Base-by-base conservation (phyloP, 2,888 invertebrate species). In the Corbicula japonica region DNA sequence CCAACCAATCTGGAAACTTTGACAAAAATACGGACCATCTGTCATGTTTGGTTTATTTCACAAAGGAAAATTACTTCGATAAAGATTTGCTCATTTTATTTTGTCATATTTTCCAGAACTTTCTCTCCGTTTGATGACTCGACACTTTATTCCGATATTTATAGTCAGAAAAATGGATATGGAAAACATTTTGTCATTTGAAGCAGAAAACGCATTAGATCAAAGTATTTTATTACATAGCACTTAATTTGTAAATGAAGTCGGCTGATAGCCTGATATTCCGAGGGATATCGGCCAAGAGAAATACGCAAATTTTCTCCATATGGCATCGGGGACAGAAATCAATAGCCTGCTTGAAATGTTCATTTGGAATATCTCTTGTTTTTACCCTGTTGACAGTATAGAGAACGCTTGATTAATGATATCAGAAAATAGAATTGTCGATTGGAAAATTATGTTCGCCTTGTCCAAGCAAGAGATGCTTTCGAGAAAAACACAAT, bases 191-290 rank as follows among this genome's bases (percentile, higher is more conserved):
- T 65, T 54, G 54, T 54, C 54, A 38, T 66, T 35, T n/a, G 21
- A 41, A n/a, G 66, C 50, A 41, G 54, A 54, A 54, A 66, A 54
- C 54, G 54, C 66, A 66, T 66, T 41, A 50, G 52, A 60, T 74
- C 32, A 52, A 74, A 56, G 60, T 70, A 74, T 73, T 65, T 77
- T 68, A 72, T 72, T 68, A 72, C 71, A 66, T 61, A 50, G 63
- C 38, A 65, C 70, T 70, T 70, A 76, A 80, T 76, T 76, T 80
- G 76, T 73, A 80, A 80, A 80, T 80, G 80, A 76, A 75, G 71
- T 68, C 61, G 72, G 74, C 70, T 54, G 65, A 34, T 56, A 56
- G 44, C 35, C 35, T 52, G 18, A 35, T n/a, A 1, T 38, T n/a
- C n/a, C n/a, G n/a, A n/a, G 34, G n/a, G 61, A 61, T 61, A 61